Evolutionary conservation across 2,888 invertebrate genomes (phyloP).

Genomic region (Cordylochernes scorpioides): DNA sequence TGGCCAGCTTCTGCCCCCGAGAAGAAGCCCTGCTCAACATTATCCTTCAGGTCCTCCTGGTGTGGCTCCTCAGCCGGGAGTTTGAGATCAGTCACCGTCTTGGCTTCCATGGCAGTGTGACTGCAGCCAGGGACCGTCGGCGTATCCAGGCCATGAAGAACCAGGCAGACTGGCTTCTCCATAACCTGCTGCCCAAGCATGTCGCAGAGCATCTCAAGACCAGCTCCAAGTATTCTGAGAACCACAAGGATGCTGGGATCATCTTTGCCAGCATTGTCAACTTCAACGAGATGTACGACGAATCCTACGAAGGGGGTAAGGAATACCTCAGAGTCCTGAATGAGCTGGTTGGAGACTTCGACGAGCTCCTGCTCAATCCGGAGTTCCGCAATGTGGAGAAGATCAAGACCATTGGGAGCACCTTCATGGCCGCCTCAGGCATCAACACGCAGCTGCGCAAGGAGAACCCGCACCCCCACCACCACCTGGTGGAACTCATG

Average conservation of each 20-base stretch:
- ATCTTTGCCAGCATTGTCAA: conserved; percentile 89
- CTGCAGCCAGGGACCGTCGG: conserved; percentile 61
- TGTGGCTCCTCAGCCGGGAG: conserved; percentile 77
- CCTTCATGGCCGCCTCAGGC: conserved; percentile 92
- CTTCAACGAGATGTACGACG: conserved; percentile 92
- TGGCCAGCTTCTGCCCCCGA: not conserved
- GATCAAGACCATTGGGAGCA: conserved; percentile 87
- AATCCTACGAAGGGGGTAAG: conserved; percentile 74
- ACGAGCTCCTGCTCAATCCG: conserved; percentile 54
- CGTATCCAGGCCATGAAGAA: conserved; percentile 52
- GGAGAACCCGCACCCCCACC: conserved; percentile 36
- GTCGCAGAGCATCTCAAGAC: conserved; percentile 77
- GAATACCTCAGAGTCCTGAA: conserved; percentile 82
- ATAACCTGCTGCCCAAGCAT: conserved; percentile 86
- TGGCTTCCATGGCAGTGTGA: conserved; percentile 71
- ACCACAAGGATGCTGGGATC: conserved; percentile 68
- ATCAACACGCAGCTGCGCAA: conserved; percentile 47
- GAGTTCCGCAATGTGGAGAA: conserved; percentile 73
- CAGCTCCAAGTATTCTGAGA: conserved; percentile 67
- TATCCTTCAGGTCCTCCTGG: conserved; percentile 48
- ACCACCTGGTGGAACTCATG: conserved; percentile 59
- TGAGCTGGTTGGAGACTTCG: conserved; percentile 83
- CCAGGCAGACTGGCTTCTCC: conserved; percentile 81
- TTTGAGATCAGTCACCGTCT: conserved; percentile 80
- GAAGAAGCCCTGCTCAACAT: conserved; percentile 55